Conservation (phyloP, 2,797 vertebrate species). For the Gymnoscopelus microlampas region DNA sequence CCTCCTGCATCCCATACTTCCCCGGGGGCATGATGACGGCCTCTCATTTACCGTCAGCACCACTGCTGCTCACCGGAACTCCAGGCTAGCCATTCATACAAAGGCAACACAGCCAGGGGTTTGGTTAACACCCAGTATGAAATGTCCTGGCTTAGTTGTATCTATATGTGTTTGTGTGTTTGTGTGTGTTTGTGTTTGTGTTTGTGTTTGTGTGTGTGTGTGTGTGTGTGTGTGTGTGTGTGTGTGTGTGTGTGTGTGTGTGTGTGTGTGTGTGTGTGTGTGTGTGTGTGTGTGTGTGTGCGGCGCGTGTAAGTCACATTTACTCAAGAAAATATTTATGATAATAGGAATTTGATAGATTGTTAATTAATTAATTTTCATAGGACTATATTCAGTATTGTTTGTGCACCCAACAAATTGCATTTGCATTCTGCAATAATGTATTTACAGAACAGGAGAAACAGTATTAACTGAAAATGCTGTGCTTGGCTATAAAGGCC, state of each 20-base stretch:
- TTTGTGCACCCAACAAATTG: background rate
- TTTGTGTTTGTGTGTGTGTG: too few species aligned
- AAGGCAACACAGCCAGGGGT: constrained; percentile 27
- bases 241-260: too few species aligned
- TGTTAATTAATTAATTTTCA: background rate
- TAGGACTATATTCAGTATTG: background rate
- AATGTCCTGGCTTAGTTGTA: too few species aligned
- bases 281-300: background rate
- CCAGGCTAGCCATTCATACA: constrained; percentile 29
- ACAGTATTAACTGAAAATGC: constrained; percentile 5
- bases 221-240: too few species aligned
- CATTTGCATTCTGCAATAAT: too few species aligned
- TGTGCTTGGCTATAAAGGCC: constrained; percentile 1
- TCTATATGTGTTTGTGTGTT: too few species aligned
- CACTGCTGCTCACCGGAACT: constrained; percentile 67
- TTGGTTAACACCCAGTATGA: constrained; percentile 59
- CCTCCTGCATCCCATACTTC: constrained; percentile 93
- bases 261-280: background rate
- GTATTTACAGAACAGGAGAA: background rate
- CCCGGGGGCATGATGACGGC: constrained; percentile 91
- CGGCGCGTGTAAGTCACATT: background rate
- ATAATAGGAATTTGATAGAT: background rate
- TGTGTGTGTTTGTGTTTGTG: too few species aligned
- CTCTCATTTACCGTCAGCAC: constrained; percentile 82
- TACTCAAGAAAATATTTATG: background rate